phyloP scores from a whole-genome alignment of 2,888 invertebrate genomes.

The Polymixis flavicincta region DNA sequence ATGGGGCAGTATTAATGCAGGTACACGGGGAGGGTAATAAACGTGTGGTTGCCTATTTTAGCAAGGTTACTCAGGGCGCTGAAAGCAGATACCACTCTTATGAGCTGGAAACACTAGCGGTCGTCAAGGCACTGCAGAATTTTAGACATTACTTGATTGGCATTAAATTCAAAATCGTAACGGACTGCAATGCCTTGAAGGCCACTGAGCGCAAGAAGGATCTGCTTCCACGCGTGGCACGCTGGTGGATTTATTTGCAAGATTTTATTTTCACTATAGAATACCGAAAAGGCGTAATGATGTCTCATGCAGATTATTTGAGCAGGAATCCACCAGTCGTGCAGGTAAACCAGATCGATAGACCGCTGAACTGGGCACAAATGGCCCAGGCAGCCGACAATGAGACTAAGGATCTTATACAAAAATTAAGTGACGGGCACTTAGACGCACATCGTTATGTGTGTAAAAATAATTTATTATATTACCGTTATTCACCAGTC shows the following conservation, averaged over 20 bases:
- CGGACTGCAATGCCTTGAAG: constrained; percentile 42
- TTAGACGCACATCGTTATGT: constrained; percentile 10
- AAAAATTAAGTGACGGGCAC: neutral
- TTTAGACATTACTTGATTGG: constrained; percentile 61
- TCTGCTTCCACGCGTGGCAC: constrained; percentile 49
- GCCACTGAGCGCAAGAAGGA: constrained; percentile 47
- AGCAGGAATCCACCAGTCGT: constrained; percentile 10
- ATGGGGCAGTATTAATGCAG: too few relatives aligned
- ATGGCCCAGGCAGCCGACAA: neutral
- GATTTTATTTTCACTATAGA: constrained; percentile 54
- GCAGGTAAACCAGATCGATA: neutral
- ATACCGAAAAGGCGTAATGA: constrained; percentile 52
- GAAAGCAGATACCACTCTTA: too few relatives aligned
- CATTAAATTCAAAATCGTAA: too few relatives aligned
- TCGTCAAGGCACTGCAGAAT: constrained; percentile 56
- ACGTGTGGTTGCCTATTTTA: too few relatives aligned
- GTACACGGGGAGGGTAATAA: too few relatives aligned
- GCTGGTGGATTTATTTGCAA: constrained; percentile 61
- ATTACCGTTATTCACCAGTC: neutral
- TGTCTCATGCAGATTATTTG: constrained; percentile 48
- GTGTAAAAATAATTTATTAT: neutral
- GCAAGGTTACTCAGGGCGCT: too few relatives aligned
- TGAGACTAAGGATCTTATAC: neutral
- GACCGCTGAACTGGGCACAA: constrained; percentile 9
- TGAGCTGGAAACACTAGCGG: too few relatives aligned